Evolutionary conservation across 2,888 invertebrate species (phyloP).

Genomic region (Oscheius onirici): DNA sequence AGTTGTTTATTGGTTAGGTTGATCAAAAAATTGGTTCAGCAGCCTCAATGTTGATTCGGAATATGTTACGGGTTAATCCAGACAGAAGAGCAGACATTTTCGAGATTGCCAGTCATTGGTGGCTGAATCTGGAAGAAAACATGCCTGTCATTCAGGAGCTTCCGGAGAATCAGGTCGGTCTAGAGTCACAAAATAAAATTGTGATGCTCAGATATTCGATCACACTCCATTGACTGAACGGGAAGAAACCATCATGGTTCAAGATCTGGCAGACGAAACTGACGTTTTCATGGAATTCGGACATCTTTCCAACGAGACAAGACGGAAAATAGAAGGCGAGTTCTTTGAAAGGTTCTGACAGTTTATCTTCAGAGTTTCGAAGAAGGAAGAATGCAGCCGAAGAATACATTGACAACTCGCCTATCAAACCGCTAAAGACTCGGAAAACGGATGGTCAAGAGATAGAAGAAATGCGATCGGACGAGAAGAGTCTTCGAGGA

Average conservation of each 20-base stretch:
- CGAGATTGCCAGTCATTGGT: conserved; percentile 94
- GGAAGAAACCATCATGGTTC: conserved; percentile 70
- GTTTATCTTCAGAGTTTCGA: too few relatives aligned
- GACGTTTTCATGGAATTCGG: conserved; percentile 72
- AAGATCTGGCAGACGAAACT: conserved; percentile 70
- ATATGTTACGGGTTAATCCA: conserved; percentile 92
- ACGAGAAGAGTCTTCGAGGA: conserved; percentile 66
- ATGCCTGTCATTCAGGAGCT: conserved; percentile 71
- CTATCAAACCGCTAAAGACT: conserved; percentile 68
- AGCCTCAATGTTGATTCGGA: conserved; percentile 90
- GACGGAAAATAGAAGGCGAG: conserved; percentile 70
- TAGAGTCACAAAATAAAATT: neutral
- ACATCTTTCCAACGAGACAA: conserved; percentile 60
- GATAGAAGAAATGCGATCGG: conserved; percentile 57
- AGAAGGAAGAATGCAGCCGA: conserved; percentile 71
- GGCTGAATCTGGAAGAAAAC: conserved; percentile 81
- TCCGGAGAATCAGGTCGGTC: conserved; percentile 70
- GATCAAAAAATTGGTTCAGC: conserved; percentile 76
- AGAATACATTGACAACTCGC: conserved; percentile 69
- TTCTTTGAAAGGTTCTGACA: too few relatives aligned
- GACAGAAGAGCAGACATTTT: conserved; percentile 88
- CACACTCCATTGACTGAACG: conserved; percentile 70
- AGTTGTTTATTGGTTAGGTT: conserved; percentile 15
- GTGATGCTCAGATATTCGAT: conserved; percentile 63
- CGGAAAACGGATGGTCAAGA: conserved; percentile 35